Evolutionary conservation across 2,888 invertebrate species (phyloP), one percentile per base, ranked within the genome.

Genomic region (Luperina nickerlii): DNA sequence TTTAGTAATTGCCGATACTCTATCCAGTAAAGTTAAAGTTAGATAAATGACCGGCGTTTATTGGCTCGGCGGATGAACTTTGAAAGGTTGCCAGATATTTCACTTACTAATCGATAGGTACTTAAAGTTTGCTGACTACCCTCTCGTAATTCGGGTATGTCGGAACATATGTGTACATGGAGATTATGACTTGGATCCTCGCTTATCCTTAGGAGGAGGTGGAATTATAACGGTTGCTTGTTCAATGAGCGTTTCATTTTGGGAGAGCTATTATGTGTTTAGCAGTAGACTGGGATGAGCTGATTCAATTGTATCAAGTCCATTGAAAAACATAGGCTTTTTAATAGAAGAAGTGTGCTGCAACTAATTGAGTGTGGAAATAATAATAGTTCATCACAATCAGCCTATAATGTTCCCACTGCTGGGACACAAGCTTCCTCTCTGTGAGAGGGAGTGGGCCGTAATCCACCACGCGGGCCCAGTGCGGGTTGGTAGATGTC

Each of bases 71-170:
- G 79, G 79, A 78, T 84, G 57, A 86, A 79, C 79, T 83, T 62
- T 57, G 48, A 76, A 86, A 81, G 79, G 81, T 88, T 24, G 75
- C 38, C 73, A 79, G 78, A 86, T 86, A 86, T 88, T 88, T 79
- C 74, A 86, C 69, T 76, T 66, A 78, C 76, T 87, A 85, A 87
- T 84, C 84, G 87, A 79, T 86, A 72, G 60, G 70, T 74, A 65
- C 81, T 74, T 73, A 63, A 87, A 88, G 68, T 88, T 87, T 66
- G 63, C 60, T 66, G 78, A 69, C 62, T 77, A 66, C 51, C 57
- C 65, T 74, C 78, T 60, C 57, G n/a, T 72, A 77, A 76, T 74
- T 83, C 65, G 45, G 42, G 63, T n/a, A 71, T 85, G 24, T 69
- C 13, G 66, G 70, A 80, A 76, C 80, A 80, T 73, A n/a, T 76